Evolutionary conservation across 1,140 invertebrate species (phyloP).

Genomic region (Amyelois transitella): DNA sequence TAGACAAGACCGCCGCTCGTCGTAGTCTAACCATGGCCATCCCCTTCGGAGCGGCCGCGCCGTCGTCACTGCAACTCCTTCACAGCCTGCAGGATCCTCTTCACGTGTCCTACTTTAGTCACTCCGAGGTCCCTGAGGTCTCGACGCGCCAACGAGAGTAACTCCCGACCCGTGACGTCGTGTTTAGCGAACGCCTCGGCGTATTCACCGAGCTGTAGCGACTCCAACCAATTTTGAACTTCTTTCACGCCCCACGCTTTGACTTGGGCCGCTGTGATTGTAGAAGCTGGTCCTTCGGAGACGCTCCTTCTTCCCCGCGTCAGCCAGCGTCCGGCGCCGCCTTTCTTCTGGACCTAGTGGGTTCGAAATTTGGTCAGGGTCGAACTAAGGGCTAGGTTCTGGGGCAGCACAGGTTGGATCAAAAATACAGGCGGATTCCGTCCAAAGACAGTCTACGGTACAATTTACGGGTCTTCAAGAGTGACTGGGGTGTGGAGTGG

Average conservation of each 20-base stretch:
- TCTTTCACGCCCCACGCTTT: conserved; percentile 81
- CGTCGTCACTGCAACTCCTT: conserved; percentile 82
- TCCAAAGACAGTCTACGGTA: conserved; percentile 49
- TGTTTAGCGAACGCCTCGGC: conserved; percentile 88
- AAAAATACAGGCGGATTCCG: conserved; percentile 35
- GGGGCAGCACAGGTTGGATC: conserved; percentile 5
- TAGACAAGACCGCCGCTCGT: conserved; percentile 1
- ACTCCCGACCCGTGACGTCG: conserved; percentile 93
- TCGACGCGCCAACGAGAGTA: conserved; percentile 88
- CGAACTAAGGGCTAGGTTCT: conserved; percentile 8
- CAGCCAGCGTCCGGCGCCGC: conserved; percentile 66
- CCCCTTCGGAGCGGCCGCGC: conserved; percentile 63
- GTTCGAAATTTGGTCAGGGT: conserved; percentile 18
- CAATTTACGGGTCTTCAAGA: conserved; percentile 23
- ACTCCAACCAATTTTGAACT: conserved; percentile 89
- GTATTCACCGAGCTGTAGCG: conserved; percentile 91
- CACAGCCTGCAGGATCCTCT: conserved; percentile 93
- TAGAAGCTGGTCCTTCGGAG: conserved; percentile 40
- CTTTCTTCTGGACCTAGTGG: conserved; percentile 59
- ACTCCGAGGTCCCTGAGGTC: conserved; percentile 94
- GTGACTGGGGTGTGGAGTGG: conserved; percentile 12
- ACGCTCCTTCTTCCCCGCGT: conserved; percentile 71
- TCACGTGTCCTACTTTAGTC: conserved; percentile 95
- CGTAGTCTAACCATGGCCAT: conserved; percentile 36
- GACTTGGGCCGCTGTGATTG: conserved; percentile 37